Evolutionary conservation across 2,113 vertebrate genomes (phyloP).

Genomic region (Neotoma lepida): DNA sequence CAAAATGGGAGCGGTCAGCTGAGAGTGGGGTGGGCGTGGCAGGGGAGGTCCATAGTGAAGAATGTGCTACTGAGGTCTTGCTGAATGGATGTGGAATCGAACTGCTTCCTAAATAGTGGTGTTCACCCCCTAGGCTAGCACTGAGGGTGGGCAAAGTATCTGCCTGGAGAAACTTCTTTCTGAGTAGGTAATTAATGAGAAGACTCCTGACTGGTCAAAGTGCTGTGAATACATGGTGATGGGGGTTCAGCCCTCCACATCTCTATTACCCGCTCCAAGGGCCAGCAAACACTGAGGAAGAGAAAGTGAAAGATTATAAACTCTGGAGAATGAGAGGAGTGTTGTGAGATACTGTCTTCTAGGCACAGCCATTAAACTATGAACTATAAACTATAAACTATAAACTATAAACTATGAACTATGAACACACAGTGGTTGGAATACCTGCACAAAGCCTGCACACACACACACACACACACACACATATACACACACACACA

Average conservation of each 20-base stretch:
- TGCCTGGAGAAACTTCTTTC: not conserved
- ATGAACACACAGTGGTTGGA: not conserved
- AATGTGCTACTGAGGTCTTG: not conserved
- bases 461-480: fast-evolving
- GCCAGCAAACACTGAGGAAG: not conserved
- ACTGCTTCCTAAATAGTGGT: not conserved
- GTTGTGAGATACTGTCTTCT: too few relatives aligned
- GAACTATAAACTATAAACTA: too few relatives aligned
- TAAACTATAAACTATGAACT: too few relatives aligned
- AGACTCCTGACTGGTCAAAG: not conserved
- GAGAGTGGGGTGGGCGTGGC: not conserved
- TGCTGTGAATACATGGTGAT: too few relatives aligned
- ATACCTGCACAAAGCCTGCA: not conserved
- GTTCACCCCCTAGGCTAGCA: not conserved
- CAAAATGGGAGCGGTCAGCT: not conserved
- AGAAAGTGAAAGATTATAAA: not conserved
- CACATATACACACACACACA: not conserved
- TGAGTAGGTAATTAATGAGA: not conserved
- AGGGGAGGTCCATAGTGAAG: not conserved
- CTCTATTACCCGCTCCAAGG: not conserved
- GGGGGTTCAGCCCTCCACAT: not conserved
- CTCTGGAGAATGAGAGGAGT: not conserved
- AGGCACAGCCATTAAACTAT: too few relatives aligned
- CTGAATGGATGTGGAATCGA: not conserved
- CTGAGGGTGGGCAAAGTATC: not conserved